A percentile compares a stretch with the other conserved stretches of the same genome.
phyloP scores from a whole-genome alignment of 2,113 vertebrate species.

The Donacobius atricapilla region DNA sequence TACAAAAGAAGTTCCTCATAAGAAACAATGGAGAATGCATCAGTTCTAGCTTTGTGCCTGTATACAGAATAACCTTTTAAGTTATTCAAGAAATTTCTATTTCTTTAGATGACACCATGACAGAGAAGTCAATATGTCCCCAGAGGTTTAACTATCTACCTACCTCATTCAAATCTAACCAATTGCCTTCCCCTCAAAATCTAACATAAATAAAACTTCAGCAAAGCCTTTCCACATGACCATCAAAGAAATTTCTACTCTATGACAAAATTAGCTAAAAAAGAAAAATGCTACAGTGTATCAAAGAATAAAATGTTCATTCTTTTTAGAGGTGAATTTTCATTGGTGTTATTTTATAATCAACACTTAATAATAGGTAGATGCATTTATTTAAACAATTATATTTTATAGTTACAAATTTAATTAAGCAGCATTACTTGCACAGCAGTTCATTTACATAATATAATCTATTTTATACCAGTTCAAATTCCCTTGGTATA shows the following conservation, averaged over 20 bases:
- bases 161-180: not conserved
- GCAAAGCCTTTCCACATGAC: not conserved
- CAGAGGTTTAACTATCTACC: not conserved
- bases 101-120: not conserved
- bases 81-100: not conserved
- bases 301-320: not conserved
- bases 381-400: conserved; percentile 28
- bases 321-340: not conserved
- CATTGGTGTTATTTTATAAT: not conserved
- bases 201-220: not conserved
- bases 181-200: not conserved
- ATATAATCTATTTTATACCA: conserved; percentile 12
- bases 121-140: not conserved
- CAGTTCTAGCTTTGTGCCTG: not conserved
- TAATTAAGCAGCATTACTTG: conserved; percentile 35
- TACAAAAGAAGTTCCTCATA: not conserved
- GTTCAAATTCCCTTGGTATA: not conserved
- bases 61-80: not conserved
- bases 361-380: not conserved
- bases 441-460: conserved; percentile 29
- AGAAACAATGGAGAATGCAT: not conserved
- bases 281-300: not conserved
- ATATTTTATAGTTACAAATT: conserved; percentile 22
- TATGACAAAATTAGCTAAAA: not conserved
- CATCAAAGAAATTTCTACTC: not conserved